Conservation (phyloP, 2,888 invertebrate genomes). For the Eilema sororculum region DNA sequence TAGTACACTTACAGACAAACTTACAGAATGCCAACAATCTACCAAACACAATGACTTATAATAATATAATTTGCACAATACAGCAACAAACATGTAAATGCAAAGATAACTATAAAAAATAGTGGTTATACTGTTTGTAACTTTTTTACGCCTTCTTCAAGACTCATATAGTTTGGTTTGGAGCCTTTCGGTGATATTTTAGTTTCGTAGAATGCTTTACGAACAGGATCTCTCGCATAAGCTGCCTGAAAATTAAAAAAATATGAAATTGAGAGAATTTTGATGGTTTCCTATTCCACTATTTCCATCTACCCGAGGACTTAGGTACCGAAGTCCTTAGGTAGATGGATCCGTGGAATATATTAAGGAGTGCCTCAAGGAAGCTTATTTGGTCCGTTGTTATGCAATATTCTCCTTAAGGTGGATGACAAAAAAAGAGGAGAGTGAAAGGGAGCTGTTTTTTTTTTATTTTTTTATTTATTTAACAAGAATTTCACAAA, state of each 20-base stretch:
- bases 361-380: not conserved
- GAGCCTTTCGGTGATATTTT: conserved; percentile 88
- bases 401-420: too few relatives aligned
- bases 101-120: not conserved
- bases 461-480: too few relatives aligned
- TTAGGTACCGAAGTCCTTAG: too few relatives aligned
- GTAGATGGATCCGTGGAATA: not conserved
- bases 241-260: conserved; percentile 59
- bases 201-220: conserved; percentile 87
- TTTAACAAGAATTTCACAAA: too few relatives aligned
- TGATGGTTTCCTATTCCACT: too few relatives aligned
- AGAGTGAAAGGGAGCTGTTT: not conserved
- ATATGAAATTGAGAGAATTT: too few relatives aligned
- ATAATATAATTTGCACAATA: not conserved
- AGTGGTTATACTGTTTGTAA: conserved; percentile 72
- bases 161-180: conserved; percentile 83
- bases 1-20: too few relatives aligned
- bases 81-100: not conserved
- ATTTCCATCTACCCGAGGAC: too few relatives aligned
- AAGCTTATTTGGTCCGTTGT: not conserved
- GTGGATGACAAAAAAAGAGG: not conserved
- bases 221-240: conserved; percentile 78
- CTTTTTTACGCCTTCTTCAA: conserved; percentile 87
- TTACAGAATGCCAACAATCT: not conserved
- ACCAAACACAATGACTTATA: not conserved